Percentiles rank a stretch among this genome's conserved stretches.
Evolutionary conservation across 2,888 invertebrate species (phyloP).

Genomic region (Synanthedon tipuliformis): DNA sequence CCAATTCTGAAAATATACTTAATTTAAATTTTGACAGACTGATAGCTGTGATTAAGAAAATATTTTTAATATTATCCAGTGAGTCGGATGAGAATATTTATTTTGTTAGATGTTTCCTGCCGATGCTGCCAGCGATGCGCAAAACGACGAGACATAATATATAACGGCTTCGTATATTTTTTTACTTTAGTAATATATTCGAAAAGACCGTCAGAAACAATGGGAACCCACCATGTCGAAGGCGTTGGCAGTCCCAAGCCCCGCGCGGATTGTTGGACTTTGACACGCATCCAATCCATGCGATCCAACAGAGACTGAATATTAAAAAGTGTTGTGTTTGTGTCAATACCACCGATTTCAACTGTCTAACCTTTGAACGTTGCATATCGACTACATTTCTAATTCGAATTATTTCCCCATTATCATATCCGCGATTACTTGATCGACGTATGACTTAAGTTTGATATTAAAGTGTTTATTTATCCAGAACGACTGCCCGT

Average conservation of each 20-base stretch:
- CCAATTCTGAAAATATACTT: slow-evolving; percentile 68
- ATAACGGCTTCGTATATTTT: slow-evolving; percentile 49
- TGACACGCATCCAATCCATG: slow-evolving; percentile 33
- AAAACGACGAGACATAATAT: slow-evolving; percentile 47
- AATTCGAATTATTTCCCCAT: slow-evolving; percentile 61
- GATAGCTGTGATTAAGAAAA: slow-evolving; percentile 71
- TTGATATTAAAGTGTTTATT: slow-evolving; percentile 47
- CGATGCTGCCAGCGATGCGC: slow-evolving; percentile 47
- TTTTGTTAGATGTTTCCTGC: slow-evolving; percentile 62
- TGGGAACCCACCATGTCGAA: slow-evolving; percentile 37
- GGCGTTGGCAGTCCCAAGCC: slow-evolving; percentile 23
- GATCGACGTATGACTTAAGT: slow-evolving; percentile 47
- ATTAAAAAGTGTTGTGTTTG: slow-evolving; percentile 22
- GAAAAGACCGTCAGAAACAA: slow-evolving; percentile 22
- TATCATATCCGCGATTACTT: slow-evolving; percentile 53
- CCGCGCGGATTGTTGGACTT: slow-evolving; percentile 16
- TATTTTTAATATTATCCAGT: slow-evolving; percentile 71
- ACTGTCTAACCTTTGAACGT: slow-evolving; percentile 62
- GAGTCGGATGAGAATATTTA: slow-evolving; percentile 68
- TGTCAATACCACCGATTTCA: slow-evolving; percentile 64
- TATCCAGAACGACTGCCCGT: slow-evolving; percentile 51
- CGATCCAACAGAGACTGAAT: slow-evolving; percentile 41
- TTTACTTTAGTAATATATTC: slow-evolving; percentile 39
- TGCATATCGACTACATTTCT: slow-evolving; percentile 70
- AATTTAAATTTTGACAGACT: slow-evolving; percentile 71